phyloP scores from a whole-genome alignment of 2,797 vertebrate species.

The Peromyscus nudipes region DNA sequence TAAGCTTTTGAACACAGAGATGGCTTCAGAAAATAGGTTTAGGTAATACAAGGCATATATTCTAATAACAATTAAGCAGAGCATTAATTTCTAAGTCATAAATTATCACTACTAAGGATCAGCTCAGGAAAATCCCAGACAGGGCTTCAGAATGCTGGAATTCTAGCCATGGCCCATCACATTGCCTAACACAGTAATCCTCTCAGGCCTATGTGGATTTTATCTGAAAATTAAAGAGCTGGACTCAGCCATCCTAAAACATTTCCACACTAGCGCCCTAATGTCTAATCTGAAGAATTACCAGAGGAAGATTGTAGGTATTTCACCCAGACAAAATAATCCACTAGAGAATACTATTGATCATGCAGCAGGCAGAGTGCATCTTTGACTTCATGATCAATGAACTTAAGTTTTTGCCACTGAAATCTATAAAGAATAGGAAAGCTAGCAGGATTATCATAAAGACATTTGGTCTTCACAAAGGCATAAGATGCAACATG shows the following conservation, averaged over 20 bases:
- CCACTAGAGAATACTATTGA: neutral
- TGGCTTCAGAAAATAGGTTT: neutral
- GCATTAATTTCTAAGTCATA: neutral
- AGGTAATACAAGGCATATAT: neutral
- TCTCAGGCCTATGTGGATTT: neutral
- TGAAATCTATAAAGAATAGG: neutral
- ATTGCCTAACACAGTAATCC: neutral
- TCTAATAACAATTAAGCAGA: neutral
- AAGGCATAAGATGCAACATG: neutral
- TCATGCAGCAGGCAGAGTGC: neutral
- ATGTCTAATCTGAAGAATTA: slow-evolving; percentile 24
- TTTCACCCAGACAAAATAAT: slow-evolving; percentile 51
- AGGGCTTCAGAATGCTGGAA: neutral
- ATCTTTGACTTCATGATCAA: slow-evolving; percentile 33
- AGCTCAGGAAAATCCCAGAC: neutral
- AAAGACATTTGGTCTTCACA: slow-evolving; percentile 2
- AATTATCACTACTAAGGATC: neutral
- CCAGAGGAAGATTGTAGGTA: neutral
- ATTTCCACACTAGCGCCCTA: neutral
- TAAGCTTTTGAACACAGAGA: neutral
- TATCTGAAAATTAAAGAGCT: neutral
- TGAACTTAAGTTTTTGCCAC: slow-evolving; percentile 3
- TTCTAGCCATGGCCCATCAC: neutral
- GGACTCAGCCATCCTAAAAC: neutral
- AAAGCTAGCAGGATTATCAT: neutral